These are phyloP conservation scores for Heliconius sara DNA, from an alignment of 2,888 invertebrate species.

Conservation along the genomic window DNA sequence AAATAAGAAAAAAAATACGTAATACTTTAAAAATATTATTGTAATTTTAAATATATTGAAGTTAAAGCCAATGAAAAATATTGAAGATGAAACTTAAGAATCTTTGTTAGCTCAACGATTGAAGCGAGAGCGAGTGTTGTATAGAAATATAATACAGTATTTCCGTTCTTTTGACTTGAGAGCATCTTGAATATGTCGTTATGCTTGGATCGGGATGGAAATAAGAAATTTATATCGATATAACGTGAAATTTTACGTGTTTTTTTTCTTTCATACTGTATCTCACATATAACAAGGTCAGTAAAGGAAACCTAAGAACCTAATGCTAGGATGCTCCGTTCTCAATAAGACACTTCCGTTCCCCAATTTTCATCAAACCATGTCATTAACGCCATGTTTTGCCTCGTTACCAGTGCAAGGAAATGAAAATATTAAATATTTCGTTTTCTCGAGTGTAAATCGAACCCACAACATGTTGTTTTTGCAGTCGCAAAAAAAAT, in stretches of 20 bases:
- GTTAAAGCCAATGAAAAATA: neutral
- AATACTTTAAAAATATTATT: neutral
- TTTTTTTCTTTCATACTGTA: neutral
- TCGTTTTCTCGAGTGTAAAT: too few species aligned
- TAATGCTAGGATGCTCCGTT: neutral
- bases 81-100: neutral
- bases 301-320: neutral
- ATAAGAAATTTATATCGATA: neutral
- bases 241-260: neutral
- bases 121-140: neutral
- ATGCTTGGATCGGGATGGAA: neutral
- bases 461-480: too few species aligned
- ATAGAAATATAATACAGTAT: neutral
- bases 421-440: too few species aligned
- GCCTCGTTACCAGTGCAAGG: too few species aligned
- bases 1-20: neutral
- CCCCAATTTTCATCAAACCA: neutral
- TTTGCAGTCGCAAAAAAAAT: too few species aligned
- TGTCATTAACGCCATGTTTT: too few species aligned
- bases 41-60: neutral
- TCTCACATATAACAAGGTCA: neutral
- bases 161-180: neutral
- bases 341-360: neutral
- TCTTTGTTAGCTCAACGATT: neutral
- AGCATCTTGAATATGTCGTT: conserved; percentile 5